Evolutionary conservation across 2,888 invertebrate genomes (phyloP).

Genomic region (Acleris cristana): DNA sequence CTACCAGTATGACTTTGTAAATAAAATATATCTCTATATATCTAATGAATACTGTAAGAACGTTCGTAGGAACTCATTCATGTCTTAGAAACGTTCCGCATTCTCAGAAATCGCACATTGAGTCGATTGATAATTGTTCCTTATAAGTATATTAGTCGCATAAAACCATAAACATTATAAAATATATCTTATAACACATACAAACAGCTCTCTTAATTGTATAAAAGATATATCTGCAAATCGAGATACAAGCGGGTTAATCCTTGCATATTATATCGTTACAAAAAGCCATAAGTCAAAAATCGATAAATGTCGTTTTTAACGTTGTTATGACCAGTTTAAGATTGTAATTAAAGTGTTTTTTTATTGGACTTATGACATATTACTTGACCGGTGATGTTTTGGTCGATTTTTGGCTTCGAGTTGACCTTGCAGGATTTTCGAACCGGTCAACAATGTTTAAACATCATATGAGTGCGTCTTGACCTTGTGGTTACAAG

Average conservation of each 20-base stretch:
- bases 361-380: not conserved
- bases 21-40: too few relatives aligned
- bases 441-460: not conserved
- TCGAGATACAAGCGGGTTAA: not conserved
- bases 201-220: not conserved
- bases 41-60: too few relatives aligned
- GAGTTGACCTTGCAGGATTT: not conserved
- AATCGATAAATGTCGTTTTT: not conserved
- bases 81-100: too few relatives aligned
- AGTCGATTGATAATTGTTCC: too few relatives aligned
- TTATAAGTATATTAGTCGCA: too few relatives aligned
- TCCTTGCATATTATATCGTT: not conserved
- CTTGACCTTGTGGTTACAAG: not conserved
- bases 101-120: too few relatives aligned
- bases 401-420: not conserved
- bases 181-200: not conserved
- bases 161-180: not conserved
- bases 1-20: too few relatives aligned
- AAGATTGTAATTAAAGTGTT: not conserved
- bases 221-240: not conserved
- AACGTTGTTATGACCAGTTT: not conserved
- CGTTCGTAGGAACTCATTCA: too few relatives aligned
- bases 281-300: not conserved
- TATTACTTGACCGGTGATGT: not conserved
- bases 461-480: not conserved